Evolutionary conservation across 2,797 vertebrate species (phyloP).

Genomic region (Hirundo rustica): DNA sequence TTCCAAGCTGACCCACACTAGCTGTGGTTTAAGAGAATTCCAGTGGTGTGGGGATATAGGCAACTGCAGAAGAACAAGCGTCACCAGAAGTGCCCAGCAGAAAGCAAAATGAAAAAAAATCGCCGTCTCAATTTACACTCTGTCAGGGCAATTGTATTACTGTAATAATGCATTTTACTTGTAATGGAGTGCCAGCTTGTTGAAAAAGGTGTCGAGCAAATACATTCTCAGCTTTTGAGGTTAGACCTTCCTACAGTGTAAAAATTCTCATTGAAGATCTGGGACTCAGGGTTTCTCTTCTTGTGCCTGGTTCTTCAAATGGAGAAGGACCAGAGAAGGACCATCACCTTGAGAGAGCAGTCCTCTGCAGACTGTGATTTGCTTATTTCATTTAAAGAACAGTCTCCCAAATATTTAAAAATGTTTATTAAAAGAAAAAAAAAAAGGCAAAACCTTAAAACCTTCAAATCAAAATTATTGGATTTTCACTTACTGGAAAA

Average conservation of each 20-base stretch:
- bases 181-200: neutral
- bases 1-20: neutral
- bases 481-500: neutral
- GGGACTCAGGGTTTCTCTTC: neutral
- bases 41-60: neutral
- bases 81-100: neutral
- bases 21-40: neutral
- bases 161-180: neutral
- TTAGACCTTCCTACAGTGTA: neutral
- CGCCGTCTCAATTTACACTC: neutral
- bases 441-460: too few species aligned
- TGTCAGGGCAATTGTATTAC: neutral
- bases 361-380: neutral
- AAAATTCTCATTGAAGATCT: neutral
- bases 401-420: neutral
- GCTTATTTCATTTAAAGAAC: neutral
- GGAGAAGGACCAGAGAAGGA: neutral
- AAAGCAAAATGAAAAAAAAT: neutral
- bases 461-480: neutral
- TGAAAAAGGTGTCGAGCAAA: neutral
- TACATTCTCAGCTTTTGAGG: neutral
- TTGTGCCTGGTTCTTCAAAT: neutral
- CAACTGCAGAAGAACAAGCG: neutral
- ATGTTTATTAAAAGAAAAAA: neutral
- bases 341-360: neutral